phyloP scores from a whole-genome alignment of 2,888 invertebrate species.

The Gibbula magus region DNA sequence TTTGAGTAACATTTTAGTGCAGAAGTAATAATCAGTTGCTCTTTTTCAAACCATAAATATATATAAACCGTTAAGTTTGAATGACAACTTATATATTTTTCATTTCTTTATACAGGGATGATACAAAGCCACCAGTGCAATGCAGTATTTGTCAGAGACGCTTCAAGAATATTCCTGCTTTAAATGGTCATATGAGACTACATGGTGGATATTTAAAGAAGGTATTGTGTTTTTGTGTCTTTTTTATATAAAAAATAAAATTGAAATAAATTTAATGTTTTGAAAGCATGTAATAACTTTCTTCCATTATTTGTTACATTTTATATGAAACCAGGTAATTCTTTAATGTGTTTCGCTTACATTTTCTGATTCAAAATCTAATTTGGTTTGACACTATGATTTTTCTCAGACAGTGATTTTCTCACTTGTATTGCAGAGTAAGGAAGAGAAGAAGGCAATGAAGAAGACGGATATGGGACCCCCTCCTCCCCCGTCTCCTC shows the following conservation, averaged over 20 bases:
- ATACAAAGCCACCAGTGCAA: slow-evolving; percentile 34
- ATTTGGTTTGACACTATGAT: not conserved
- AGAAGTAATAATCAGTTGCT: too few species aligned
- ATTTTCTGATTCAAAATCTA: not conserved
- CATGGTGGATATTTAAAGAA: slow-evolving; percentile 96
- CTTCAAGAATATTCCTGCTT: slow-evolving; percentile 97
- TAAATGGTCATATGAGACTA: slow-evolving; percentile 98
- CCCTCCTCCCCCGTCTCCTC: slow-evolving; percentile 31
- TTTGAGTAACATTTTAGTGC: too few species aligned
- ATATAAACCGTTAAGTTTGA: too few species aligned
- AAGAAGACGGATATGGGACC: slow-evolving; percentile 38
- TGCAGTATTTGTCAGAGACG: slow-evolving; percentile 85
- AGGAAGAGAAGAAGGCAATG: slow-evolving; percentile 40
- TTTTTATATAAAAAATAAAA: too few species aligned
- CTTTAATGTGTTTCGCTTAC: too few species aligned
- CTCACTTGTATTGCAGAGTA: slow-evolving; percentile 28
- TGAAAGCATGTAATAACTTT: too few species aligned
- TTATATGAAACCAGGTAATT: too few species aligned
- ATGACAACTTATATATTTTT: not conserved
- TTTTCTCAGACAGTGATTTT: not conserved
- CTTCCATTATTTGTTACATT: too few species aligned
- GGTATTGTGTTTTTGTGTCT: slow-evolving; percentile 36
- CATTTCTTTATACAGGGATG: slow-evolving; percentile 26
- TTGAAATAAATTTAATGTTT: too few species aligned
- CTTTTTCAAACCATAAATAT: too few species aligned